phyloP scores from a whole-genome alignment of 2,113 vertebrate species.

The Brachypodius melanocephalos region DNA sequence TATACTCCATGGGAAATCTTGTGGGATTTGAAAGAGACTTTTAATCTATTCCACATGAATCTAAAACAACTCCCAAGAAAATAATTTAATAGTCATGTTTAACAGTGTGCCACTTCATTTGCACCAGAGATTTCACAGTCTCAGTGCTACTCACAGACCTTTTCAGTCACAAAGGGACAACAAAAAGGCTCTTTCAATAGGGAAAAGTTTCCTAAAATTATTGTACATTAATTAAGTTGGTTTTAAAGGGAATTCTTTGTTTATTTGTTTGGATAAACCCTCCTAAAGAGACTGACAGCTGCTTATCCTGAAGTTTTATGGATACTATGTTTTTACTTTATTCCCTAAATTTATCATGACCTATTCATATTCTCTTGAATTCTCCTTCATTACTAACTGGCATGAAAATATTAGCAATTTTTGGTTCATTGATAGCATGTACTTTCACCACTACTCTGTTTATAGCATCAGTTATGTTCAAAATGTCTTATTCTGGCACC shows the following conservation, averaged over 20 bases:
- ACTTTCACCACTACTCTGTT: not conserved
- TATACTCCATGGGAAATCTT: slow-evolving; percentile 64
- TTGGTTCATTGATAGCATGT: not conserved
- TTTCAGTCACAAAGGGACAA: not conserved
- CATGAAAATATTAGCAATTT: not conserved
- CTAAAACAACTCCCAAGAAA: slow-evolving; percentile 73
- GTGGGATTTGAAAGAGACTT: slow-evolving; percentile 69
- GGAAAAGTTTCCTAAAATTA: not conserved
- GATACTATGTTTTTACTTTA: not conserved
- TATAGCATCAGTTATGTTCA: not conserved
- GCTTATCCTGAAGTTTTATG: not conserved
- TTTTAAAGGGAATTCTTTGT: slow-evolving; percentile 1
- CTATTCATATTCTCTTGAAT: not conserved
- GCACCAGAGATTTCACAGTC: slow-evolving; percentile 24
- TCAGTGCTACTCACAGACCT: not conserved
- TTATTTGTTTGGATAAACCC: not conserved
- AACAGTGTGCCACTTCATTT: slow-evolving; percentile 25
- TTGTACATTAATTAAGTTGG: slow-evolving; percentile 43
- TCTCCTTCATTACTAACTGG: not conserved
- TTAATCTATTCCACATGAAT: slow-evolving; percentile 72
- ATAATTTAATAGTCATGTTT: slow-evolving; percentile 71
- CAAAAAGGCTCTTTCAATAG: slow-evolving; percentile 26
- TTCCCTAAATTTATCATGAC: not conserved
- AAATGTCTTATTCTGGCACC: not conserved
- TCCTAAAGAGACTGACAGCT: not conserved